Conservation (phyloP, 2,113 vertebrate genomes). For the Formicarius rufipectus region DNA sequence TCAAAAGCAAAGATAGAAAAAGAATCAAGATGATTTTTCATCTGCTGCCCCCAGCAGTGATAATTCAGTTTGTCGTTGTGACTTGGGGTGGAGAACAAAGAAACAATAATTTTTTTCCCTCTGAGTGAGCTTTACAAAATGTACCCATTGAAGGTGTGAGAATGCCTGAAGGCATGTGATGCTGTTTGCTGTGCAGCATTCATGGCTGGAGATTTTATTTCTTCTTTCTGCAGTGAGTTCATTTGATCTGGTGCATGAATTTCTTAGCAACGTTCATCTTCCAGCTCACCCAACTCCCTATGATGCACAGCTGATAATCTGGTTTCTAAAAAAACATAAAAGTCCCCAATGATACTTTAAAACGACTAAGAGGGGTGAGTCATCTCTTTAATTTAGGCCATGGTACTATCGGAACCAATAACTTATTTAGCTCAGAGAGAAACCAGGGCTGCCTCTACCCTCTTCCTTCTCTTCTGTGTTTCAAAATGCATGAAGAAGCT, state of each 20-base stretch:
- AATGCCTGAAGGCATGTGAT: neutral
- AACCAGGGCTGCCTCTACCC: neutral
- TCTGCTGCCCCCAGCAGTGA: neutral
- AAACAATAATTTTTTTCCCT: neutral
- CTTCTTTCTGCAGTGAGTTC: neutral
- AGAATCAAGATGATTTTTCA: neutral
- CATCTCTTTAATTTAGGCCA: constrained; percentile 1
- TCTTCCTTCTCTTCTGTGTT: neutral
- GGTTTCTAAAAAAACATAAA: neutral
- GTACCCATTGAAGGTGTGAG: neutral
- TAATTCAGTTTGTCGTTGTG: neutral
- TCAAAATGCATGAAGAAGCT: neutral
- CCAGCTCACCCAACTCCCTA: neutral
- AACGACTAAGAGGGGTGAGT: neutral
- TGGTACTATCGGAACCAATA: neutral
- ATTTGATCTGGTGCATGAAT: neutral
- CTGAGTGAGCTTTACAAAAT: neutral
- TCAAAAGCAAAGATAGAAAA: neutral
- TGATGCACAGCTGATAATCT: neutral
- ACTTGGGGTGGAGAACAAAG: neutral
- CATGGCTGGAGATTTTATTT: neutral
- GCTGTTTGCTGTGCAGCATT: neutral
- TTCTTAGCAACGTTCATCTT: neutral
- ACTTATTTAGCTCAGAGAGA: neutral
- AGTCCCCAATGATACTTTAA: neutral